These are phyloP conservation scores for Apis cerana DNA, from an alignment of 1,140 invertebrate genomes.

Conservation along the genomic window DNA sequence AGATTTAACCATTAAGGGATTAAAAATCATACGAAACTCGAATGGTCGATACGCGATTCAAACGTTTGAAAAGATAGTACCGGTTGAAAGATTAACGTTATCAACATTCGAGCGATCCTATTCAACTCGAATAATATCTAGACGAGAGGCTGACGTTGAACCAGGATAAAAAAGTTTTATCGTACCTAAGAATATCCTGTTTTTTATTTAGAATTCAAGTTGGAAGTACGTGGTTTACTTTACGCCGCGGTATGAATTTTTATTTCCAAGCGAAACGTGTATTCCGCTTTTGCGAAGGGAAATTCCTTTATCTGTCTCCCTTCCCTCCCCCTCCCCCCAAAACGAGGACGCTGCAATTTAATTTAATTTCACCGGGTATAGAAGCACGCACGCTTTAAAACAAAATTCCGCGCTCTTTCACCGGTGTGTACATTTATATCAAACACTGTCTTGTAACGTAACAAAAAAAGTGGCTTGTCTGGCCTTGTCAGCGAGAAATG, in stretches of 20 bases:
- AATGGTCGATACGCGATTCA: no score
- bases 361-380: conserved; percentile 11
- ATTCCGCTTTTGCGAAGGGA: not conserved
- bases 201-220: not conserved
- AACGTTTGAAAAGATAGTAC: no score
- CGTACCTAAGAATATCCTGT: no score
- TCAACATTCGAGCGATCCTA: not conserved
- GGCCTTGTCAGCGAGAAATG: not conserved
- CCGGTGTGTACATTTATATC: not conserved
- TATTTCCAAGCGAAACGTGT: not conserved
- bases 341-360: conserved; percentile 6
- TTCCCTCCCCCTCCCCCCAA: not conserved
- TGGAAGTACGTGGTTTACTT: not conserved
- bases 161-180: not conserved
- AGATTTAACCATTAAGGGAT: no score
- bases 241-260: not conserved
- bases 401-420: conserved; percentile 17
- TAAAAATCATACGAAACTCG: no score
- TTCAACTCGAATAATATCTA: no score
- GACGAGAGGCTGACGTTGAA: no score
- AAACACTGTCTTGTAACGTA: conserved; percentile 5
- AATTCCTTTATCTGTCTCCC: not conserved
- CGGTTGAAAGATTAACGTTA: no score
- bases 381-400: conserved; percentile 11
- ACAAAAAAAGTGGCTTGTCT: not conserved